A percentile compares a stretch with the other conserved stretches of the same genome.
phyloP scores from a whole-genome alignment of 2,113 vertebrate genomes.

The Chlorocebus sabaeus region DNA sequence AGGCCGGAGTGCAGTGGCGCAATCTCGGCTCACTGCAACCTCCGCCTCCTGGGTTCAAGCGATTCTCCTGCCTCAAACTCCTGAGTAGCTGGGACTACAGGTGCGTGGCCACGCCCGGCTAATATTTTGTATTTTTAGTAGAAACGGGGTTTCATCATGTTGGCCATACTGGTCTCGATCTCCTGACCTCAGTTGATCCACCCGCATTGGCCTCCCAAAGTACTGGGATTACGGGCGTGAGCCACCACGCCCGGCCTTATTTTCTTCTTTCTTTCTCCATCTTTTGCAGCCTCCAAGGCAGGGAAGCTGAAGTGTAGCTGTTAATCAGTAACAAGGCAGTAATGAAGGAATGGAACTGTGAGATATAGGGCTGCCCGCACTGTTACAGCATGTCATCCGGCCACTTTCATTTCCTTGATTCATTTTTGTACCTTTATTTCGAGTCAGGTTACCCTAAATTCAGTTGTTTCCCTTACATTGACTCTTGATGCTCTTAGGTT shows the following conservation, averaged over 20 bases:
- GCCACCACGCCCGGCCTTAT: rapidly evolving
- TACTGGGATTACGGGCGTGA: too few species aligned
- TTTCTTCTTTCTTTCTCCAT: neutral
- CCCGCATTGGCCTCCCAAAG: too few species aligned
- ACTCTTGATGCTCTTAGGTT: neutral
- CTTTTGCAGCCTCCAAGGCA: neutral
- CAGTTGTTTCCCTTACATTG: neutral
- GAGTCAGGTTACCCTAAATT: conserved; percentile 4
- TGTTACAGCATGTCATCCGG: neutral
- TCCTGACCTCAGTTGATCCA: too few species aligned
- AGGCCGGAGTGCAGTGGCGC: too few species aligned
- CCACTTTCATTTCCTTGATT: neutral
- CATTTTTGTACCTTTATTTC: neutral
- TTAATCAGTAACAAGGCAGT: neutral
- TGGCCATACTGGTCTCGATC: too few species aligned
- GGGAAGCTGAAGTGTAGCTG: neutral
- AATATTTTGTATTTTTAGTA: too few species aligned
- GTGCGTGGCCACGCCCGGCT: rapidly evolving
- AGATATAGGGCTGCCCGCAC: neutral
- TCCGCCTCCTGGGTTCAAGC: too few species aligned
- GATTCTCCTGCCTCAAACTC: too few species aligned
- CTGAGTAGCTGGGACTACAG: too few species aligned
- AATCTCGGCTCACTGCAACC: too few species aligned
- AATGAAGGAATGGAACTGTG: neutral
- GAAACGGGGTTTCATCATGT: too few species aligned